Evolutionary conservation across 2,113 vertebrate species (phyloP), one percentile per base, ranked within the genome.

Genomic region (Elgaria multicarinata): DNA sequence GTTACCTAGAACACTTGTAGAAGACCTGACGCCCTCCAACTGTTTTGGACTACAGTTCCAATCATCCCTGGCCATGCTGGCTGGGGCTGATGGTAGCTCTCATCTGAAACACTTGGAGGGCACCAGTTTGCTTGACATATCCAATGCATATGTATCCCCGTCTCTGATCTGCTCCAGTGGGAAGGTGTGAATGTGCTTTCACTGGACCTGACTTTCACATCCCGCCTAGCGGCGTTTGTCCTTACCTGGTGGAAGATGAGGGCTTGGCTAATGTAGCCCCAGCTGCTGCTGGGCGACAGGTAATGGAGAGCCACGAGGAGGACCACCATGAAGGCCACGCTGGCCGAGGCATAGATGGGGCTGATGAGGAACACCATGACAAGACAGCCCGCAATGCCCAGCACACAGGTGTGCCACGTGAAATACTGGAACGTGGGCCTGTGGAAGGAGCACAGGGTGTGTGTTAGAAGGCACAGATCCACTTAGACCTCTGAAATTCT

Each of bases 291-390:
- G 83, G 98, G 98, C 0, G 98, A 98, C 83, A 98, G 97, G 95
- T 98, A 99, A 96, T 99, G 98, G 85, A 99, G 98, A 31, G 98
- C 96, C 1, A 98, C 97, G 20, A 99, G 98, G 55, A 99, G 97
- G 78, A 98, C 64, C 72, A 98, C 96, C 95, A 99, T 98, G 95
- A 99, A 98, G 92, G 97, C 98, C 85, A 98, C 96, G 92, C 98
- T 98, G 8, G 96, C 98, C 0, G 98, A 98, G 90, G 98, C 98
- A 0, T 98, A 98, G 96, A 99, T 98, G 0, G 98, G 97, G 85
- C 98, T 98, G 93, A 99, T 98, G 78, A 98, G 97, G 95, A 99
- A 99, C 97, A 99, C 98, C 98, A 99, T 99, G 93, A 98, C 87
- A 0, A 93, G 97, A 62, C 98, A 98, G 80, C 98, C 98, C 0